phyloP scores from a whole-genome alignment of 2,797 vertebrate species.

The Erpetoichthys calabaricus region DNA sequence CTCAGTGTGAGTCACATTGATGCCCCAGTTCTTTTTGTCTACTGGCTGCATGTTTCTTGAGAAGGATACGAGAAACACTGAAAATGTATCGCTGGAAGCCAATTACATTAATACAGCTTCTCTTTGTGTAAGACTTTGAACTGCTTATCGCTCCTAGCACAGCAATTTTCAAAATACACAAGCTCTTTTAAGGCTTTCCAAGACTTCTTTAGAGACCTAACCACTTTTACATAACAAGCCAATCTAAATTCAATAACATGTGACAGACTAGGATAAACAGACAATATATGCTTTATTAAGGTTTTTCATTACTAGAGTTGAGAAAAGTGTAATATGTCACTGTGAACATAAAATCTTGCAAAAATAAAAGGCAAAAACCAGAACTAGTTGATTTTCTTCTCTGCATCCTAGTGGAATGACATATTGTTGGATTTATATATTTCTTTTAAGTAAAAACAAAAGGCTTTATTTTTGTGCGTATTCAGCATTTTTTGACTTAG shows the following conservation, averaged over 20 bases:
- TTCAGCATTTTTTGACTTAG: too few species aligned
- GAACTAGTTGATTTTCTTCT: too few species aligned
- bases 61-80: conserved; percentile 44
- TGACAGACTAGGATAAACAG: neutral
- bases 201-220: conserved; percentile 18
- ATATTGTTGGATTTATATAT: neutral
- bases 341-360: too few species aligned
- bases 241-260: conserved; percentile 2
- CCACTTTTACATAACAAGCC: neutral
- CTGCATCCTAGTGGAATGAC: neutral
- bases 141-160: conserved; percentile 62
- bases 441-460: neutral
- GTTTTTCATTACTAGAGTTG: conserved; percentile 1
- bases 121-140: conserved; percentile 44
- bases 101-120: conserved; percentile 61
- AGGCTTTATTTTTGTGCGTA: neutral
- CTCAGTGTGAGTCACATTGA: conserved; percentile 46
- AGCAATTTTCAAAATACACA: conserved; percentile 50
- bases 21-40: conserved; percentile 24
- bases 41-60: conserved; percentile 42
- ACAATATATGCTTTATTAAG: conserved; percentile 3
- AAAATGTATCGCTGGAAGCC: conserved; percentile 54
- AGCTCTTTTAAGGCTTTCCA: conserved; percentile 47
- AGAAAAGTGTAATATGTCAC: neutral
- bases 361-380: too few species aligned